Base-by-base conservation (phyloP, 2,888 invertebrate genomes). In the Boloria selene region DNA sequence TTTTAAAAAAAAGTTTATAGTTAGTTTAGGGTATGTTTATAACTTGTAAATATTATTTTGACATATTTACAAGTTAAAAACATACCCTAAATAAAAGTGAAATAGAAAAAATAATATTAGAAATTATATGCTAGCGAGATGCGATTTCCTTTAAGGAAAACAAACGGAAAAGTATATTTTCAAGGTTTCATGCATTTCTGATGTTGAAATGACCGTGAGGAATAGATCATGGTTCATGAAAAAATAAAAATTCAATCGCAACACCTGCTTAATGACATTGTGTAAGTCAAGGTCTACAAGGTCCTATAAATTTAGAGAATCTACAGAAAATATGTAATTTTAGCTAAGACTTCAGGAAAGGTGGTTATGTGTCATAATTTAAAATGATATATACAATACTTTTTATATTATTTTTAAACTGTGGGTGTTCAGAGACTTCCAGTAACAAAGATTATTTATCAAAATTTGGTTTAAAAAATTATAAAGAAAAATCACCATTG, bases 191-290 rank as follows among this genome's bases (percentile, higher is more conserved):
- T 62, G 14, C 17, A 53, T 55, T 42, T 4, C 16, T 31, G 14
- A 64, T 58, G 26, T 31, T 14, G 16, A 13, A 18, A 17, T 58
- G 51, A 64, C 58, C 58, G n/a, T 64, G 64, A 51, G n/a, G n/a
- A 18, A 56, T 26, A 26, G 44, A 14, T 49, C 55, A 42, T 16
- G 44, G 51, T 70, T 76, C 79, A 90, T 91, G 78, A 88, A 92
- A 31, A 85, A 80, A 91, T 90, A 79, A 78, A 87, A 82, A 83
- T 86, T 81, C 87, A 92, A 92, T 92, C 90, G 90, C 84, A 85
- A 75, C 92, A 92, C 92, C 89, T 91, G 92, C 72, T 73, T 64
- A 70, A 70, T 80, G 79, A 80, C 79, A 79, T 85, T 86, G 85
- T 74, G 73, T 61, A 72, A 70, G 72, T 70, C 82, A 86, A 86